Percentiles rank a stretch among this genome's conserved stretches.
Conservation (phyloP, 64 coral and sea anemone genomes). For the Catalaphyllia jardinei region DNA sequence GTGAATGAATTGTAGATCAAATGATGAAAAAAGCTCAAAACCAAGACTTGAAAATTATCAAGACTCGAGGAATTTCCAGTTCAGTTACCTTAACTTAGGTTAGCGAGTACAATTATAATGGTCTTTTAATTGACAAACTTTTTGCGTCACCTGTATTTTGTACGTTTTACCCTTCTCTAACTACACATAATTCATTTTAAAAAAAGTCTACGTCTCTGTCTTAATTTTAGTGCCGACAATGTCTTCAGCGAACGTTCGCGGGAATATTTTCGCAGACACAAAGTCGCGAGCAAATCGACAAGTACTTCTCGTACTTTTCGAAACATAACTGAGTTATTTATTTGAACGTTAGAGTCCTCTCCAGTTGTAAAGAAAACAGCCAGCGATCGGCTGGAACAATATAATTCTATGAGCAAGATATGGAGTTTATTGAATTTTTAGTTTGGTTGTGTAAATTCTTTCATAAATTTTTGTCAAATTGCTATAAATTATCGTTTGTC, state of each 20-base stretch:
- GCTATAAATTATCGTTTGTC: too few species aligned
- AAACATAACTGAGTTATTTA: too few species aligned
- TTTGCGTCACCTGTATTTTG: background rate
- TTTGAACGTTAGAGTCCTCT: too few species aligned
- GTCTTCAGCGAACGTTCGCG: background rate
- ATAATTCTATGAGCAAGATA: too few species aligned
- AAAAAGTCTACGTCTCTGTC: background rate
- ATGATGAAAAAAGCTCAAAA: background rate
- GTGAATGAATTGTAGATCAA: background rate
- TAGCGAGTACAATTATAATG: background rate
- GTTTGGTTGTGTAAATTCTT: too few species aligned
- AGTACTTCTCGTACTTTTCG: too few species aligned
- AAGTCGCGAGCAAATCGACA: background rate
- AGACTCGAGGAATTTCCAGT: background rate
- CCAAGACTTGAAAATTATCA: background rate
- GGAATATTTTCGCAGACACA: background rate
- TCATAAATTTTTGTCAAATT: too few species aligned
- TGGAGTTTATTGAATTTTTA: too few species aligned
- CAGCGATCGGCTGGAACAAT: too few species aligned
- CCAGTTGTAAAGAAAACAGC: too few species aligned
- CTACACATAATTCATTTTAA: background rate
- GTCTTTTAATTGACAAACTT: too few species aligned
- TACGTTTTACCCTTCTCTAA: background rate
- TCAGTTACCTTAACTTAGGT: background rate
- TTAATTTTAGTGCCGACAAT: background rate